Evolutionary conservation across 2,113 vertebrate genomes (phyloP).

Genomic region (Catharus fuscescens): DNA sequence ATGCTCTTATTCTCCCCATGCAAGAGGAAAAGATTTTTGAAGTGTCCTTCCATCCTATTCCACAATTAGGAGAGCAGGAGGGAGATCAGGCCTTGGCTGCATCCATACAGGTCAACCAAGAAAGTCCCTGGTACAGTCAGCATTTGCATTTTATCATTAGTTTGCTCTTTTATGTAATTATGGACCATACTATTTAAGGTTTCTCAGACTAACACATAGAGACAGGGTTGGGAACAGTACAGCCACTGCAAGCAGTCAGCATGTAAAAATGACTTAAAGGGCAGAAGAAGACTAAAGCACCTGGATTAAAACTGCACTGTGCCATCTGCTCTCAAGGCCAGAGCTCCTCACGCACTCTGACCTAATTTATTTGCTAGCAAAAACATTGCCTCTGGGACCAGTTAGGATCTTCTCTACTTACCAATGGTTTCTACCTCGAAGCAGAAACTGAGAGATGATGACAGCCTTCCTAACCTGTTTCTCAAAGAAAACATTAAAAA

Average conservation of each 20-base stretch:
- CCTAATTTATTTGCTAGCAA: neutral
- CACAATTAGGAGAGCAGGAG: neutral
- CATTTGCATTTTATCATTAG: neutral
- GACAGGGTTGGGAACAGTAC: neutral
- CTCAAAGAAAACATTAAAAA: neutral
- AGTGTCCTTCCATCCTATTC: neutral
- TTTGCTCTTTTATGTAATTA: neutral
- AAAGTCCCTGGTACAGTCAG: neutral
- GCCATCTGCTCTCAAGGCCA: neutral
- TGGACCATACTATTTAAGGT: neutral
- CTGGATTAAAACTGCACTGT: neutral
- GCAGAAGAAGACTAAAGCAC: neutral
- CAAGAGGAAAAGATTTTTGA: neutral
- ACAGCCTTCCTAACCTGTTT: neutral
- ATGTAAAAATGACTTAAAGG: neutral
- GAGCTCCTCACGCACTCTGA: neutral
- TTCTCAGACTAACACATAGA: neutral
- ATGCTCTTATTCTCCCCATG: neutral
- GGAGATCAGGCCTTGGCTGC: neutral
- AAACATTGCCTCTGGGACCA: neutral
- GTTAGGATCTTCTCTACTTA: neutral
- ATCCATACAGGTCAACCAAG: neutral
- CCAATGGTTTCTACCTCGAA: neutral
- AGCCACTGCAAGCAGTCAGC: neutral
- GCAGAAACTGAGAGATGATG: neutral